phyloP scores from a whole-genome alignment of 1,140 invertebrate species.

The Proctacanthus coquilletti region DNA sequence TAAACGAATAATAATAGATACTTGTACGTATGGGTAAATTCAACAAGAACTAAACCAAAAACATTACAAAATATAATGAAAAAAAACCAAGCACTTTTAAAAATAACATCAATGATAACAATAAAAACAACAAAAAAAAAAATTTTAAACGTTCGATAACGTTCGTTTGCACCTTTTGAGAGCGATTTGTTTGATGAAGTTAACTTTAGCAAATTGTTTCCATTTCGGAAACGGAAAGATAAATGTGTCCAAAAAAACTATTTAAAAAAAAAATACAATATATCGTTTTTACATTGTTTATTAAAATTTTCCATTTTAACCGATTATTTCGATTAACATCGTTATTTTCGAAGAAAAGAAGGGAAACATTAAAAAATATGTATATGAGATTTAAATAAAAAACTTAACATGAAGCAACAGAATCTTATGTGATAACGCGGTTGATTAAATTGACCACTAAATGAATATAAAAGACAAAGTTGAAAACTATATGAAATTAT shows the following conservation, averaged over 20 bases:
- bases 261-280: background rate
- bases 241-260: background rate
- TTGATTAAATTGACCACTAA: conserved; percentile 1
- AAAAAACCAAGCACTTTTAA: background rate
- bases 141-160: too few species aligned
- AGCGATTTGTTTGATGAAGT: background rate
- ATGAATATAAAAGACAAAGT: background rate
- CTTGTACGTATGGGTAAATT: too few species aligned
- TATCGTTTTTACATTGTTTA: background rate
- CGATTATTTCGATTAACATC: too few species aligned
- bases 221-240: background rate
- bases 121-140: background rate
- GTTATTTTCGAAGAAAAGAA: background rate
- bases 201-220: background rate
- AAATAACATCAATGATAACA: conserved; percentile 6
- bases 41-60: too few species aligned
- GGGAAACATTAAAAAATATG: too few species aligned
- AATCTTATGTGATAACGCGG: conserved; percentile 1
- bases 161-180: too few species aligned
- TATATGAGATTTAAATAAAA: background rate
- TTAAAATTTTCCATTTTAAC: too few species aligned
- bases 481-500: background rate
- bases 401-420: background rate
- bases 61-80: background rate
- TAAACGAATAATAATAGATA: too few species aligned